phyloP scores from a whole-genome alignment of 2,113 vertebrate species.

The Pterocles gutturalis region DNA sequence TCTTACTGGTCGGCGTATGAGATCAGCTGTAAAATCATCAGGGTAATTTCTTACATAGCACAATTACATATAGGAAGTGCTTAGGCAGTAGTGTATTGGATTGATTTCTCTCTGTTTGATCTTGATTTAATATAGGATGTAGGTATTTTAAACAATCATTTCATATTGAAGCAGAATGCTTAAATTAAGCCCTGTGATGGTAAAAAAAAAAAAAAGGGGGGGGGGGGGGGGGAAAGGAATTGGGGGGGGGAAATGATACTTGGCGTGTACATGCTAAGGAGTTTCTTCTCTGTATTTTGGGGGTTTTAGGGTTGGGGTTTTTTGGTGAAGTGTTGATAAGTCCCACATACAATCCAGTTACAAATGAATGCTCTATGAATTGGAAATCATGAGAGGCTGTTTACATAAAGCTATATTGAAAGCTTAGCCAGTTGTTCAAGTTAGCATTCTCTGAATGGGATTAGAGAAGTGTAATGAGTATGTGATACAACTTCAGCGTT shows the following conservation, averaged over 20 bases:
- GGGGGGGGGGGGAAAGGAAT: too few species aligned
- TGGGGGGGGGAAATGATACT: not conserved
- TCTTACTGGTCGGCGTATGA: not conserved
- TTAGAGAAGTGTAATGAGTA: not conserved
- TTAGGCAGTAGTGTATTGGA: not conserved
- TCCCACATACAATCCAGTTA: not conserved
- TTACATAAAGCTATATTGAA: not conserved
- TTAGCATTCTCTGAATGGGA: not conserved
- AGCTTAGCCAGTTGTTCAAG: not conserved
- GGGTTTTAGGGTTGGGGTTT: not conserved
- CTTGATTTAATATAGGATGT: not conserved
- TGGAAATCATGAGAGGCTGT: not conserved
- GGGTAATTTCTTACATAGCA: not conserved
- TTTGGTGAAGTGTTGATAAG: not conserved
- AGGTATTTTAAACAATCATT: not conserved
- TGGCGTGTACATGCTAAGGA: not conserved
- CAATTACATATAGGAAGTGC: not conserved
- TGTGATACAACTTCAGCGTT: not conserved
- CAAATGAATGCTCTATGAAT: not conserved
- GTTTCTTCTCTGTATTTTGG: not conserved
- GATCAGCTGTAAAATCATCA: not conserved
- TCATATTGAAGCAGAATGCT: not conserved
- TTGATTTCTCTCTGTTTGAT: not conserved
- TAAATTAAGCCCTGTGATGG: not conserved
- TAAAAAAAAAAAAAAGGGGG: not conserved